Base-by-base conservation (phyloP, 1,140 invertebrate genomes). In the Drosophila subobscura region DNA sequence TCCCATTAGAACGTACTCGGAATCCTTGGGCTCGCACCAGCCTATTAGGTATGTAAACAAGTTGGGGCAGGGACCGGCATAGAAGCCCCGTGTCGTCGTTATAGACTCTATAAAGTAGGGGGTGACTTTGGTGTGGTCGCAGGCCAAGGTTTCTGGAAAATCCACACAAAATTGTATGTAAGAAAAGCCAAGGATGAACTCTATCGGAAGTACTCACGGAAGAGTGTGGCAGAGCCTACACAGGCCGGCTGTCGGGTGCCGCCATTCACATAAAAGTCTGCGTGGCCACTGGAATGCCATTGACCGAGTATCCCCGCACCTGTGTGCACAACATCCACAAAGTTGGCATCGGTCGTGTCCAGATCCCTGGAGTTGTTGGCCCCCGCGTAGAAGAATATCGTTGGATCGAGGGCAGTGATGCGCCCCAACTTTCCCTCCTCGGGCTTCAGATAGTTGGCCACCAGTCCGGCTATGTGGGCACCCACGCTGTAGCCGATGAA, bases 241-340 rank as follows among this genome's bases (percentile, higher is more conserved):
- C 97, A 98, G 50, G 96, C 97, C 2, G 97, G 97, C 79, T 98
- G 97, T 77, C 95, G 95, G 42, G 95, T 96, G 33, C 97, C 97
- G 7, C 97, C 97, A 88, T 98, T 97, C 23, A 97, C 95, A 92
- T 97, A 97, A 91, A 97, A 98, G 90, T 98, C 97, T 7, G 96
- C 96, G 89, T 97, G 96, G 0, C 96, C 97, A 76, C 95, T 96
- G 1, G 96, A 95, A 2, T 96, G 96, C 96, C 96, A 97, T 83
- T 97, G 96, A 0, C 96, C 96, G 14, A 97, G 92, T 51, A 97
- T 96, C 0, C 96, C 96, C 0, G 96, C 96, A 33, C 97, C 97
- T 0, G 97, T 97, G 89, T 98, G 97, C 49, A 98, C 93, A 22
- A 97, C 94, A 91, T 98, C 97, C 20, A 98, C 96, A 91, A 98